Percentiles rank a stretch among this genome's conserved stretches.
phyloP scores from a whole-genome alignment of 2,113 vertebrate species.

The Trematomus loennbergii region DNA sequence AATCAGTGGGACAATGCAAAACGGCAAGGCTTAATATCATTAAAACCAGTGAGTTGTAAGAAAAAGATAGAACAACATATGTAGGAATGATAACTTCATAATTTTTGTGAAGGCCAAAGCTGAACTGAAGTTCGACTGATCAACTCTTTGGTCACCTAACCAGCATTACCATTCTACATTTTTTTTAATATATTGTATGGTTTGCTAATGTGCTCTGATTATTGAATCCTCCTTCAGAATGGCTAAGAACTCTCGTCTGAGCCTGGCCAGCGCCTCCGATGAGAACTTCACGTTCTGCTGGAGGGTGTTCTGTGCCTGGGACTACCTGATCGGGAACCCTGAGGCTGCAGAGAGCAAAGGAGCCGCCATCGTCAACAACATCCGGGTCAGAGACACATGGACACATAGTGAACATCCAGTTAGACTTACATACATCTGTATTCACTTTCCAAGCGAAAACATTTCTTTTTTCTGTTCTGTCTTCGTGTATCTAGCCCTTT shows the following conservation, averaged over 20 bases:
- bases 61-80: no score
- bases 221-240: slow-evolving; percentile 84
- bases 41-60: no score
- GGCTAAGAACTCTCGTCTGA: slow-evolving; percentile 97
- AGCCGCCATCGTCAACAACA: slow-evolving; percentile 96
- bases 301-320: slow-evolving; percentile 98
- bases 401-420: background rate
- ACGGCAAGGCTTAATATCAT: no score
- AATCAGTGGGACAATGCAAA: no score
- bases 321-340: slow-evolving; percentile 96
- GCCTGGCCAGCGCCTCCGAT: slow-evolving; percentile 93
- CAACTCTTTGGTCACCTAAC: background rate
- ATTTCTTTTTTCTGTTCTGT: background rate
- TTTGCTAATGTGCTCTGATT: background rate
- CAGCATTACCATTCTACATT: background rate
- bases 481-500: background rate
- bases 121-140: background rate
- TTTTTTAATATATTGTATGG: background rate
- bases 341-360: slow-evolving; percentile 98
- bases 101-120: background rate
- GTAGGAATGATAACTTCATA: background rate
- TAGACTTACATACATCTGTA: background rate
- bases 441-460: background rate
- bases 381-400: slow-evolving; percentile 84
- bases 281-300: slow-evolving; percentile 99